Base-by-base conservation (phyloP, 2,888 invertebrate genomes). In the Diarsia rubi region DNA sequence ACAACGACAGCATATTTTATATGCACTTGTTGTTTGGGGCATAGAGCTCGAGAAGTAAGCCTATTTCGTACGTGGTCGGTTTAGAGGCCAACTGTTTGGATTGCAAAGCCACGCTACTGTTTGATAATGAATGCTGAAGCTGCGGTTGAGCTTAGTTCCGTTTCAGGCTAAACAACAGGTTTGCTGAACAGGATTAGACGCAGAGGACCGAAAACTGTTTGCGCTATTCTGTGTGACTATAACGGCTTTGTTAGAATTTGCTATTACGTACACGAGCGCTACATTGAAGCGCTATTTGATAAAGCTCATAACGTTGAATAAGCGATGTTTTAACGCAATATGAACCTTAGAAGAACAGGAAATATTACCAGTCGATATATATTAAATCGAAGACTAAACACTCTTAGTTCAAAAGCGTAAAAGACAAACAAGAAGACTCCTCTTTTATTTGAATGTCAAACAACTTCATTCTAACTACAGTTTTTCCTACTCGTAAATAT, bases 1-100 rank as follows among this genome's bases (percentile, higher is more conserved):
- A 93, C 92, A 91, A 90, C 83, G 86, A 83, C 81, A 83, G 88
- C 87, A 91, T 92, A 91, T 93, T 92, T 92, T 92, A 90, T 92
- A 92, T 92, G 91, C 92, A 93, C 88, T 90, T 84, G 86, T 90
- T 84, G 86, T 75, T 69, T 64, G 70, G 70, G 54, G 52, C 31
- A 66, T 45, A 45, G 45, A 54, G 42, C 49, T 70, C 27, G 57
- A 57, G 67, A 42, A 47, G 45, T 72, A 64, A 67, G 73, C 82
- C 73, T 64, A 45, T 44, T 54, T 69, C 62, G 63, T 69, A 77
- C 57, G 72, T 75, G 59, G 70, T 64, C 37, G 63, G 76, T 24
- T 73, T 69, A 27, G 66, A n/a, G n/a, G 24, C 45, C 57, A 59
- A 77, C 45, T 65, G 82, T 77, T 77, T 73, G 77, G 45, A 66